phyloP scores from a whole-genome alignment of 2,888 invertebrate species.

The Hololepta plana region DNA sequence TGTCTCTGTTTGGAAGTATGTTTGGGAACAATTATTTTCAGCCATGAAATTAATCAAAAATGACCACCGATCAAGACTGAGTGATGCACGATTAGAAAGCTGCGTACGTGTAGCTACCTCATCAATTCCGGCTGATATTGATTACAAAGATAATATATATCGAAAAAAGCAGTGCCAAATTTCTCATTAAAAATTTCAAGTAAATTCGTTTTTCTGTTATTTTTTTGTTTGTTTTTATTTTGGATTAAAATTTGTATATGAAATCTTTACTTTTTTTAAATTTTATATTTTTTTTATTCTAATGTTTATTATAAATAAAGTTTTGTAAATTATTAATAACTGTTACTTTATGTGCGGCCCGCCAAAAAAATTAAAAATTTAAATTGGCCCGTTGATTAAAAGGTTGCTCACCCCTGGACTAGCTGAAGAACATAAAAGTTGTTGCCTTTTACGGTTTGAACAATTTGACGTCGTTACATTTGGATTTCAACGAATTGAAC shows the following conservation, averaged over 20 bases:
- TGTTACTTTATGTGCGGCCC: conserved; percentile 6
- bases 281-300: conserved; percentile 1
- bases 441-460: no score
- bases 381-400: conserved; percentile 1
- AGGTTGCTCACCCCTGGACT: neutral
- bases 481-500: no score
- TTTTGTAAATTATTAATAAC: conserved; percentile 7
- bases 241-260: no score
- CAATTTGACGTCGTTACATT: no score
- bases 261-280: conserved; percentile 1
- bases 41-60: conserved; percentile 10
- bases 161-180: conserved; percentile 9
- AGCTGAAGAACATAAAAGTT: no score
- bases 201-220: conserved; percentile 5
- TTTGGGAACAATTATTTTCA: conserved; percentile 10
- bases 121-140: conserved; percentile 8
- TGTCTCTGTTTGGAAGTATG: conserved; percentile 9
- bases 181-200: conserved; percentile 8
- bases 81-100: conserved; percentile 10
- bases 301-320: conserved; percentile 6
- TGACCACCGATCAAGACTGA: conserved; percentile 9
- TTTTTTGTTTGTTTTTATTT: conserved; percentile 2
- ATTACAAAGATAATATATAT: no score
- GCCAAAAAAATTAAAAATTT: conserved; percentile 6
- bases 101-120: conserved; percentile 10